Evolutionary conservation across 2,113 vertebrate species (phyloP).

Genomic region (Rhipidura dahli): DNA sequence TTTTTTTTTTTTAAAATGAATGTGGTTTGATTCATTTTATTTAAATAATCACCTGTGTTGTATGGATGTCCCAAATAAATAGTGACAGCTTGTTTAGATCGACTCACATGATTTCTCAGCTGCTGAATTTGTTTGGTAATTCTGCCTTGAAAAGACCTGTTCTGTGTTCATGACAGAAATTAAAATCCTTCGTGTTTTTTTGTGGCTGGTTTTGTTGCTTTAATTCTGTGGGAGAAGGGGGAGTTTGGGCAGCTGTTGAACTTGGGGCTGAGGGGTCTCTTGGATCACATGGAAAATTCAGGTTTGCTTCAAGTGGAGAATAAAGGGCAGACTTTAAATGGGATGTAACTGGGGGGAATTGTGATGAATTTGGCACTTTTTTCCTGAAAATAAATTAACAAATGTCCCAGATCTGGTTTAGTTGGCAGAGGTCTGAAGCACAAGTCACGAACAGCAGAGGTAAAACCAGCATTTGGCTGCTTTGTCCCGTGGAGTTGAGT

Average conservation of each 20-base stretch:
- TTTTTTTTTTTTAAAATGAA: not conserved
- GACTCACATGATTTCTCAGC: not conserved
- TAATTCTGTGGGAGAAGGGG: not conserved
- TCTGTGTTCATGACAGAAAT: not conserved
- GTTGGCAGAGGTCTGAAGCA: not conserved
- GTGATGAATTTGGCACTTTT: not conserved
- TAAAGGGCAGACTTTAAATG: not conserved
- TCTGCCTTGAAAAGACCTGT: not conserved
- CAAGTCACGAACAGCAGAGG: not conserved
- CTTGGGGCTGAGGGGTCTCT: not conserved
- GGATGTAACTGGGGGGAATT: fast-evolving
- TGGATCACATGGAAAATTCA: not conserved
- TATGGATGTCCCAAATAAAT: not conserved
- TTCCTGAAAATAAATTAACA: not conserved
- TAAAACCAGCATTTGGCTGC: not conserved
- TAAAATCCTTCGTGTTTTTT: conserved; percentile 2
- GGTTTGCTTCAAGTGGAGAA: not conserved
- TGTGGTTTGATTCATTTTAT: not conserved
- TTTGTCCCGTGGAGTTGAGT: not conserved
- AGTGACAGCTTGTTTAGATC: not conserved
- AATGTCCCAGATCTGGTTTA: not conserved
- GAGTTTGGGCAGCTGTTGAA: not conserved
- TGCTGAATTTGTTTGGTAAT: not conserved
- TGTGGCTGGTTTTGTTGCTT: not conserved
- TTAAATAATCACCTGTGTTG: not conserved